Conservation (phyloP, 2,888 invertebrate genomes). For the Tolmerus cingulatus region DNA sequence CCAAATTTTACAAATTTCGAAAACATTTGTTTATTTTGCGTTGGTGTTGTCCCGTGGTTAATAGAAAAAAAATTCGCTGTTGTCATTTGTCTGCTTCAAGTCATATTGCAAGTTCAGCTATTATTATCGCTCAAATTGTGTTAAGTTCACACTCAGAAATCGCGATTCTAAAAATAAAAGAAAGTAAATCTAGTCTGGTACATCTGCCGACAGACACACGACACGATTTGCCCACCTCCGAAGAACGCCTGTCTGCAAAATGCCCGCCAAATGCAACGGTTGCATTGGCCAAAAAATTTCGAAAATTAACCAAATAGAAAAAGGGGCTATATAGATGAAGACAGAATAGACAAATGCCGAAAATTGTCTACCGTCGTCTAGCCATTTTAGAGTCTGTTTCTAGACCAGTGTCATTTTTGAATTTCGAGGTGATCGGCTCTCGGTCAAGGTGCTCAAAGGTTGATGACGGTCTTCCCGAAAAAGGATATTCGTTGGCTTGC, state of each 20-base stretch:
- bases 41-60: neutral
- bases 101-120: constrained; percentile 31
- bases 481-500: neutral
- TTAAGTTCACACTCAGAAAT: constrained; percentile 42
- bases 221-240: neutral
- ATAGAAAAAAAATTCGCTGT: neutral
- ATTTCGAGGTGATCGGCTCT: neutral
- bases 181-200: neutral
- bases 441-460: neutral
- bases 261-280: constrained; percentile 14
- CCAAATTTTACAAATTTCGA: neutral
- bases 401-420: neutral
- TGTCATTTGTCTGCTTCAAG: neutral
- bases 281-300: constrained; percentile 23
- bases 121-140: constrained; percentile 36
- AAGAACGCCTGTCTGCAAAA: neutral
- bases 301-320: neutral
- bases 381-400: neutral
- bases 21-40: neutral
- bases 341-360: neutral
- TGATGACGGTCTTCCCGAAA: neutral
- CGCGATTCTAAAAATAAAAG: constrained; percentile 14
- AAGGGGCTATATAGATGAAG: neutral
- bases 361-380: neutral
- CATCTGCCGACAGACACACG: neutral